These are phyloP conservation scores for Columba guinea DNA, from an alignment of 2,797 vertebrate genomes.

Conservation along the genomic window DNA sequence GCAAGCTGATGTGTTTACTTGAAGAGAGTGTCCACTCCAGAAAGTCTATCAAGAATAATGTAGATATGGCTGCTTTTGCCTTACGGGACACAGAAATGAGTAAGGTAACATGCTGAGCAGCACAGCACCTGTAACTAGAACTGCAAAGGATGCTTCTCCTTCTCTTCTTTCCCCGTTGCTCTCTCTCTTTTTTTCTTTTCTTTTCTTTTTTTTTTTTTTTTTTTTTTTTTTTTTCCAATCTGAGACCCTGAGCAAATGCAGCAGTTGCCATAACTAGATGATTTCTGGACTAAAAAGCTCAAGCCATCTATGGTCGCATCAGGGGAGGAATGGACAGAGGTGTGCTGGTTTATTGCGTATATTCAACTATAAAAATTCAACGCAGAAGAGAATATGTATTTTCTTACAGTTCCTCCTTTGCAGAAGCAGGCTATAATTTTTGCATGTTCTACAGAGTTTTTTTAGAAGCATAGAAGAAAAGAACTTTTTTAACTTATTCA, in stretches of 20 bases:
- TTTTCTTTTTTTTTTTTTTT: not conserved
- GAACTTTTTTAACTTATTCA: not conserved
- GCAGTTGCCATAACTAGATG: not conserved
- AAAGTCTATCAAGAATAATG: not conserved
- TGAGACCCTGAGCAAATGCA: not conserved
- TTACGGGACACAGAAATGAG: not conserved
- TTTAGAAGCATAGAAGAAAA: not conserved
- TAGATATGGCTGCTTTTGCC: not conserved
- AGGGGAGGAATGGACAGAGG: not conserved
- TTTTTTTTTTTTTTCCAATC: too few species aligned
- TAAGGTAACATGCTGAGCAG: not conserved
- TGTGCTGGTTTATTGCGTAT: not conserved
- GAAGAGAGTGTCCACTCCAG: not conserved
- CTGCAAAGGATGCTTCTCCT: not conserved
- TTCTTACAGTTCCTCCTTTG: not conserved
- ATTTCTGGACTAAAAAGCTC: conserved; percentile 6
- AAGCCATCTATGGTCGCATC: conserved; percentile 1
- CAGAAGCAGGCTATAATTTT: conserved; percentile 11
- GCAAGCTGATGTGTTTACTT: too few species aligned
- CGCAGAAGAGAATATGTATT: not conserved
- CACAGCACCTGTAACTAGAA: not conserved
- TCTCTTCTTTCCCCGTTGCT: not conserved
- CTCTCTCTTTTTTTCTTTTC: not conserved
- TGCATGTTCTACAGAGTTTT: not conserved
- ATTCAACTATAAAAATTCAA: not conserved